Base-by-base conservation (phyloP, 2,797 vertebrate genomes). In the Scolopax bukidnonensis region DNA sequence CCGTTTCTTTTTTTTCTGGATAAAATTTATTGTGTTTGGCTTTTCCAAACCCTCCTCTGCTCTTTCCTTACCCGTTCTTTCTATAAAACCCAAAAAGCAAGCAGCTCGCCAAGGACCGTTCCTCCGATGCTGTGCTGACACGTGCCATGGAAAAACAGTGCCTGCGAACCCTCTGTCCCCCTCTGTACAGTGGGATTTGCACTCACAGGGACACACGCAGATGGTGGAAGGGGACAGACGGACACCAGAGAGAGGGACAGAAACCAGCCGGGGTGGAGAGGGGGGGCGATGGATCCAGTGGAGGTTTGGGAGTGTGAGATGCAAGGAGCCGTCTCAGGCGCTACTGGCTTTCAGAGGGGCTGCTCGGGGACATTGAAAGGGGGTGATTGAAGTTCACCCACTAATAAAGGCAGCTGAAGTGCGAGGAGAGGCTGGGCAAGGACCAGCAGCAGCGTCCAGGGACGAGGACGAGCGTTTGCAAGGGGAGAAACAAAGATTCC, bases 121-220 rank as follows among this genome's bases (percentile, higher is more conserved):
- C 25, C 45, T 27, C 30, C 1, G 0, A 3, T 9, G 19, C 48
- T 3, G 21, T 7, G 28, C 86, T 76, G 82, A 40, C 70, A 41
- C 54, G 6, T 0, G 5, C 6, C 5, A 36, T 21, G 33, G 67
- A 36, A 73, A 54, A 45, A 11, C 4, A 5, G 43, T 12, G 48
- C 25, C 1, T 10, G 38, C 24, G 40, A 36, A 24, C 33, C 59
- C 65, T 33, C 33, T 18, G 2, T 78, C 60, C 45, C n/a, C n/a
- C n/a, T n/a, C n/a, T 12, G 3, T 47, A 21, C 6, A 1, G 4
- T 2, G 51, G 45, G 40, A 28, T 16, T 15, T 9, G 56, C 0
- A 2, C 53, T 68, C 41, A 4, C 0, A 0, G 67, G 40, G 27
- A 36, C 24, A 5, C 28, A 2, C 0, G 1, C 1, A 0, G 12